phyloP scores from a whole-genome alignment of 2,113 vertebrate genomes.

The Leuciscus idus region DNA sequence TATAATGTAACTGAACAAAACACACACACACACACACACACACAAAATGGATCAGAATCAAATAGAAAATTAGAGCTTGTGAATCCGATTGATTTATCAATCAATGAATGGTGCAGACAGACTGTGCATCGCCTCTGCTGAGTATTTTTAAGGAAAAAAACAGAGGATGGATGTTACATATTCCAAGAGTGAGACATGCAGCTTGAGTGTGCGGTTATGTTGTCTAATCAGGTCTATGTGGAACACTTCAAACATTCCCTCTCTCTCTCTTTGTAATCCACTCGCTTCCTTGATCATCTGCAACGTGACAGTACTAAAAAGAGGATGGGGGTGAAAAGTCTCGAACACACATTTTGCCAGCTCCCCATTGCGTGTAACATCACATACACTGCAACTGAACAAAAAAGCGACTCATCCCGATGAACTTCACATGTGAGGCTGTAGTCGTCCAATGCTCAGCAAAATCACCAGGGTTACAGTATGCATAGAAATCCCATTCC shows the following conservation, averaged over 20 bases:
- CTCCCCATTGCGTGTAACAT: not conserved
- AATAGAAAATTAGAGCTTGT: not conserved
- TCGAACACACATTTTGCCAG: not conserved
- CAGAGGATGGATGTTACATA: not conserved
- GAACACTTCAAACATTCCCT: slow-evolving; percentile 60
- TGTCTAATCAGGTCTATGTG: slow-evolving; percentile 59
- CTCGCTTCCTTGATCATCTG: slow-evolving; percentile 35
- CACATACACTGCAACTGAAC: not conserved
- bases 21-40: not conserved
- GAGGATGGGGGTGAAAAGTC: slow-evolving; percentile 9
- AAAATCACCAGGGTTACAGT: slow-evolving; percentile 5
- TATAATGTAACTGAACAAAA: not conserved
- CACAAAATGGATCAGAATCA: not conserved
- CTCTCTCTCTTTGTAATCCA: slow-evolving; percentile 45
- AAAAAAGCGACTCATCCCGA: not conserved
- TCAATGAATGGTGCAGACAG: not conserved
- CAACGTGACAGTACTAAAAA: slow-evolving; percentile 36
- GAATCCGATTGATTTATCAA: not conserved
- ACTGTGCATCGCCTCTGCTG: not conserved
- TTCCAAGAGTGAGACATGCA: slow-evolving; percentile 44
- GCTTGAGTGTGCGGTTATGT: slow-evolving; percentile 51
- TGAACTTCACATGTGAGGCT: slow-evolving; percentile 11
- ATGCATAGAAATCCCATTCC: slow-evolving; percentile 53
- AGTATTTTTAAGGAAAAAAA: slow-evolving; percentile 5
- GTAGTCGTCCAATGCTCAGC: not conserved